phyloP scores from a whole-genome alignment of 2,888 invertebrate genomes.

The Deroplatys truncata region DNA sequence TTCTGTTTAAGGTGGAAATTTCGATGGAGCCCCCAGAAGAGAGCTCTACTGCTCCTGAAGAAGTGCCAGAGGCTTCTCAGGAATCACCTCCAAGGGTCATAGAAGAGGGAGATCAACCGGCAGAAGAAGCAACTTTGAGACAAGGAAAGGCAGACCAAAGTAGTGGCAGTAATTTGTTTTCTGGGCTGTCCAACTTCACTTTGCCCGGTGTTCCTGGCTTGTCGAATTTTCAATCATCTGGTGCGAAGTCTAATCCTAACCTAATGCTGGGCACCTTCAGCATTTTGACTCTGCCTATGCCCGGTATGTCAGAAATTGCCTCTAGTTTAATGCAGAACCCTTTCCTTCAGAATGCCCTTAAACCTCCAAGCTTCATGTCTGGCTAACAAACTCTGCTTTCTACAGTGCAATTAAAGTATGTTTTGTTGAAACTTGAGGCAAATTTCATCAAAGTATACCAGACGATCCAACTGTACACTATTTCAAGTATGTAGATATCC shows the following conservation, averaged over 20 bases:
- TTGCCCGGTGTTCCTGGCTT: background rate
- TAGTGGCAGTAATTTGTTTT: background rate
- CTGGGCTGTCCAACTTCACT: background rate
- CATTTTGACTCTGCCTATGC: background rate
- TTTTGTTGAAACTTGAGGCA: too few species aligned
- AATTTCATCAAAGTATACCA: too few species aligned
- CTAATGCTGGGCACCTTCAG: background rate
- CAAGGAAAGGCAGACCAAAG: background rate
- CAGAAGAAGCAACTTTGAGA: background rate
- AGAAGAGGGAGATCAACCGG: background rate
- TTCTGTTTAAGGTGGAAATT: background rate
- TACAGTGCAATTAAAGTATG: too few species aligned
- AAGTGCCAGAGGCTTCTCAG: background rate
- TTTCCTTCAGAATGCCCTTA: background rate
- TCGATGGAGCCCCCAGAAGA: background rate
- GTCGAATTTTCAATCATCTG: background rate
- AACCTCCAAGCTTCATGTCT: background rate
- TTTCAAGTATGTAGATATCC: too few species aligned
- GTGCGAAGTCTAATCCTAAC: background rate
- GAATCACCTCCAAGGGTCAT: background rate
- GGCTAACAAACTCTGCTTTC: background rate
- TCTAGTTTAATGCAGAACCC: background rate
- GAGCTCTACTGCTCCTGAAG: background rate
- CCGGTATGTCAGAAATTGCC: background rate
- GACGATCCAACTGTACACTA: too few species aligned